Base-by-base conservation (phyloP, 2,113 vertebrate species). In the Pachycephala philippinensis region DNA sequence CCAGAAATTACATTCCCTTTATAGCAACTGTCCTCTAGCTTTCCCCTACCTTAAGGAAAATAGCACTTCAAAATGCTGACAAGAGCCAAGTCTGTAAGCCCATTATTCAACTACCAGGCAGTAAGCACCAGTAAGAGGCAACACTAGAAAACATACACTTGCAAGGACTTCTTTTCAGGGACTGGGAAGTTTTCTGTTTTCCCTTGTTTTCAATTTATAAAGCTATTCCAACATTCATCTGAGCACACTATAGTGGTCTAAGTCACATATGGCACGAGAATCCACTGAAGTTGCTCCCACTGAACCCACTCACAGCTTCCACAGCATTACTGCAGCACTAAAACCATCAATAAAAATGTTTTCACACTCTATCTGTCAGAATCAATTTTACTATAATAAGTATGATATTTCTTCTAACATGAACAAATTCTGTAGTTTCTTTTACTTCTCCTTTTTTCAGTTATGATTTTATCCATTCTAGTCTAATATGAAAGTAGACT, bases 101-200 rank as follows among this genome's bases (percentile, higher is more conserved):
- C 20, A 26, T 77, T 87, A 87, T 79, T 92, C 84, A 95, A 94
- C 42, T 71, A 90, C 28, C 61, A 89, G 61, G 59, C 52, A 82
- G 85, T 44, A 95, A 71, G 87, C 37, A 59, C 15, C 37, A 52
- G 77, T 39, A 69, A 79, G 63, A 50, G 59, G 53, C 5, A 31
- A 40, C 64, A 47, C 1, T 35, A 66, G 76, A 86, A 93, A 91
- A 92, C 9, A 72, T 42, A 74, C 28, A 89, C 18, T 54, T 1
- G 0, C 33, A 96, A 82, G 52, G 39, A 30, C 31, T 85, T 63
- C 39, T 54, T 24, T 31, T 33, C 26, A 69, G 44, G 64, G 42
- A 61, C 47, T 40, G 24, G 39, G 15, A 82, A 44, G 81, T 63
- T 37, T 84, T 84, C 68, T 74, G 30, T 66, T 84, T 76, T 84